phyloP scores from a whole-genome alignment of 2,888 invertebrate species.

The Sminthurides aquaticus region DNA sequence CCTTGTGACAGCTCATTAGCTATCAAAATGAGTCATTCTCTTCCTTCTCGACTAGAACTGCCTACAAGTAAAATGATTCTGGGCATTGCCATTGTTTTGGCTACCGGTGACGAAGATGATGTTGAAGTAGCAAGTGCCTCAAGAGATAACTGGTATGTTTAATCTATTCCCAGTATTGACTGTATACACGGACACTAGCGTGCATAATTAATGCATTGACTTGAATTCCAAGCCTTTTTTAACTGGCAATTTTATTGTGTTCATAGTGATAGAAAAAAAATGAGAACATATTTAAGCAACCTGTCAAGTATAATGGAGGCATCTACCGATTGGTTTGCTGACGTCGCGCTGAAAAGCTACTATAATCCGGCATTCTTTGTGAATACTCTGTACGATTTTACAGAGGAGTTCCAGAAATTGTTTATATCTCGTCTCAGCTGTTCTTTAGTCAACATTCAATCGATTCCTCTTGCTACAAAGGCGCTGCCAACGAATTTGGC shows the following conservation, averaged over 20 bases:
- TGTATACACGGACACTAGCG: too few relatives aligned
- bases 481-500: constrained; percentile 3
- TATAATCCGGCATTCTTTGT: constrained; percentile 23
- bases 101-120: constrained; percentile 19
- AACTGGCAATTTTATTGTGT: too few relatives aligned
- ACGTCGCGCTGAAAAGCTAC: constrained; percentile 20
- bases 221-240: too few relatives aligned
- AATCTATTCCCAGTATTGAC: too few relatives aligned
- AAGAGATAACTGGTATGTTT: constrained; percentile 13
- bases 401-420: constrained; percentile 11
- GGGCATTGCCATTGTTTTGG: constrained; percentile 25
- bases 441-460: constrained; percentile 17
- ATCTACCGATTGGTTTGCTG: constrained; percentile 24
- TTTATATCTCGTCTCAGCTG: constrained; percentile 13
- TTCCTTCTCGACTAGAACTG: constrained; percentile 21
- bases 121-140: background rate
- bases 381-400: constrained; percentile 23
- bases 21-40: constrained; percentile 21
- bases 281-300: constrained; percentile 16
- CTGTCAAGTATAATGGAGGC: constrained; percentile 19
- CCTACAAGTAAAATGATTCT: constrained; percentile 22
- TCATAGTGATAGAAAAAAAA: constrained; percentile 15
- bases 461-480: constrained; percentile 11
- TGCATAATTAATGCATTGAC: too few relatives aligned
- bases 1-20: background rate